Evolutionary conservation across 2,888 invertebrate species (phyloP).

Genomic region (Tenthredo livida): DNA sequence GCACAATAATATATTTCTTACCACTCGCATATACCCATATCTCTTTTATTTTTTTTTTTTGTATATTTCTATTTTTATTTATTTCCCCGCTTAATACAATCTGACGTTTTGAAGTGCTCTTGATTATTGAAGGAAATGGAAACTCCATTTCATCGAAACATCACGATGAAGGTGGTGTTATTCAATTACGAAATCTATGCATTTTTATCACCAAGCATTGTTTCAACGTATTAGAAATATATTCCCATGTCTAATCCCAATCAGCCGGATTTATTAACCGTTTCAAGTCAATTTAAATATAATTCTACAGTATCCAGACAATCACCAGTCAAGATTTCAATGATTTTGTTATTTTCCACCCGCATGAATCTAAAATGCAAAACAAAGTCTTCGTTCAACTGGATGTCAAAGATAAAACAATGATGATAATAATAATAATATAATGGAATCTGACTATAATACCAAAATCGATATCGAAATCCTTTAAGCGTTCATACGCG

Average conservation of each 20-base stretch:
- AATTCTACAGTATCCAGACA: neutral
- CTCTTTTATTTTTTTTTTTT: neutral
- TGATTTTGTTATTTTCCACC: neutral
- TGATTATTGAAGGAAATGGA: neutral
- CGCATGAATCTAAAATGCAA: neutral
- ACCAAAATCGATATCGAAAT: constrained; percentile 39
- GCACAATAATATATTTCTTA: constrained; percentile 23
- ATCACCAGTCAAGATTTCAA: neutral
- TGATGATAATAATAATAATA: neutral
- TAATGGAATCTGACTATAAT: constrained; percentile 5
- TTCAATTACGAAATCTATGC: neutral
- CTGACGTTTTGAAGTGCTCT: constrained; percentile 11
- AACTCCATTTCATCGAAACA: neutral
- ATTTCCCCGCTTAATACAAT: neutral
- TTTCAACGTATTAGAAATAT: neutral
- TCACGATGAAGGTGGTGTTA: neutral
- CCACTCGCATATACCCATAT: neutral
- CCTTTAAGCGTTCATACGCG: neutral
- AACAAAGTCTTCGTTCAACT: neutral
- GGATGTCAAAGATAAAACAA: neutral
- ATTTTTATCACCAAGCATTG: constrained; percentile 1
- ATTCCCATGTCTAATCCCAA: neutral
- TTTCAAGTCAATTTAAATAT: neutral
- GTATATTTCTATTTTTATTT: neutral
- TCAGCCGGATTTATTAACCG: neutral